phyloP scores from a whole-genome alignment of 2,113 vertebrate species.

The Ranitomeya variabilis region DNA sequence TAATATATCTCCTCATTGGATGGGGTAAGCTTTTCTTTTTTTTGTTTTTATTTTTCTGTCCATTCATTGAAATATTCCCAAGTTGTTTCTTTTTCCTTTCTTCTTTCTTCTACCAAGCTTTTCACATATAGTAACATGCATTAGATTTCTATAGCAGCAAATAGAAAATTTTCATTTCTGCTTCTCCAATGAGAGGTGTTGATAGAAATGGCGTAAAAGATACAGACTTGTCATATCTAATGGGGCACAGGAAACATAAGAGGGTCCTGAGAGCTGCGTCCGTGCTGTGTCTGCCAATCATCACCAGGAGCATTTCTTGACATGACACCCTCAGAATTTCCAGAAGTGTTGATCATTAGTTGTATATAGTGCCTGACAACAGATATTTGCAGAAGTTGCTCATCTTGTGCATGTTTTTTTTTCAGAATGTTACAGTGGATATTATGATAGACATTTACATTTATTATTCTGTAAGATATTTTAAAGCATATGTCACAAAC shows the following conservation, averaged over 20 bases:
- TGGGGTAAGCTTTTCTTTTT: constrained; percentile 79
- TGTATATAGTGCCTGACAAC: too few relatives aligned
- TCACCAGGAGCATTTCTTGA: neutral
- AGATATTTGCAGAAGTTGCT: too few relatives aligned
- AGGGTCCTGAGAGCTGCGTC: neutral
- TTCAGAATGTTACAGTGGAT: too few relatives aligned
- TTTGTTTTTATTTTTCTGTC: neutral
- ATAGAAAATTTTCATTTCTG: neutral
- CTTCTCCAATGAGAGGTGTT: neutral
- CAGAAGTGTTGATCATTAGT: too few relatives aligned
- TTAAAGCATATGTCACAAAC: too few relatives aligned
- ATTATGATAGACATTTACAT: too few relatives aligned
- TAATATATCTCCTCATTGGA: constrained; percentile 84
- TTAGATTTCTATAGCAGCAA: neutral
- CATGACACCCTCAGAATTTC: too few relatives aligned
- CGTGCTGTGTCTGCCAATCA: neutral
- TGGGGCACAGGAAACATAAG: neutral
- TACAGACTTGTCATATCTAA: neutral
- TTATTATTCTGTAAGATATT: too few relatives aligned
- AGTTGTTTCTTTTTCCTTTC: neutral
- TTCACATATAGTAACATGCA: neutral
- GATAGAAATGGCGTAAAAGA: neutral
- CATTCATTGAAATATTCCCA: neutral
- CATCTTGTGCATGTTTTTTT: too few relatives aligned
- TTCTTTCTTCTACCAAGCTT: neutral